A percentile compares a stretch with the other conserved stretches of the same genome.
Evolutionary conservation across 1,140 invertebrate genomes (phyloP).

Genomic region (Chionoecetes opilio): DNA sequence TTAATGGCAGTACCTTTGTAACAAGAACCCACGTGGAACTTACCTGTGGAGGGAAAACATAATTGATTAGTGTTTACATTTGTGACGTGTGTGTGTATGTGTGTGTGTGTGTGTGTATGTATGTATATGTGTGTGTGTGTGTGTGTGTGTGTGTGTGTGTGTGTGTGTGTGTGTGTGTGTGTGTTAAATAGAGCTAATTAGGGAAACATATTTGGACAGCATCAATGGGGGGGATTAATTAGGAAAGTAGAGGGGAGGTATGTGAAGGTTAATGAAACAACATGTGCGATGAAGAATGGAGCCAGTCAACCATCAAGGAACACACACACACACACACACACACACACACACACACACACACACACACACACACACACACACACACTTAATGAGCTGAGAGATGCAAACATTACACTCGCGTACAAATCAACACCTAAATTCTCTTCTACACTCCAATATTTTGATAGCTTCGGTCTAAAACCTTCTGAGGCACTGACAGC

Average conservation of each 20-base stretch:
- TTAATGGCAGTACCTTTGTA: too few species aligned
- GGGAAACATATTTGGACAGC: not conserved
- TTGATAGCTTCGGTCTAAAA: not conserved
- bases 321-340: not conserved
- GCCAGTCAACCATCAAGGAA: not conserved
- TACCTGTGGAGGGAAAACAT: too few species aligned
- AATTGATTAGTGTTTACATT: too few species aligned
- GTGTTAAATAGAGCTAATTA: not conserved
- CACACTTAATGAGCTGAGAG: not conserved
- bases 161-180: slow-evolving; percentile 51
- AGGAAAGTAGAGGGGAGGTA: not conserved
- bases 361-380: slow-evolving; percentile 18
- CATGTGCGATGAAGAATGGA: not conserved
- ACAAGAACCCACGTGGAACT: too few species aligned
- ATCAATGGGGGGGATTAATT: not conserved
- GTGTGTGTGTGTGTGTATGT: too few species aligned
- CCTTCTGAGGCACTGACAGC: not conserved
- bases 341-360: slow-evolving; percentile 27
- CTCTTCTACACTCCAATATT: not conserved
- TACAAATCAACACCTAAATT: not conserved
- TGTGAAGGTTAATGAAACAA: not conserved
- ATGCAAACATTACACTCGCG: not conserved
- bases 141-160: slow-evolving; percentile 51
- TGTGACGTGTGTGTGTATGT: too few species aligned
- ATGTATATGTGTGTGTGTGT: not conserved